These are phyloP conservation scores for Chelonus formosanus DNA, from an alignment of 2,888 invertebrate genomes.

Conservation along the genomic window DNA sequence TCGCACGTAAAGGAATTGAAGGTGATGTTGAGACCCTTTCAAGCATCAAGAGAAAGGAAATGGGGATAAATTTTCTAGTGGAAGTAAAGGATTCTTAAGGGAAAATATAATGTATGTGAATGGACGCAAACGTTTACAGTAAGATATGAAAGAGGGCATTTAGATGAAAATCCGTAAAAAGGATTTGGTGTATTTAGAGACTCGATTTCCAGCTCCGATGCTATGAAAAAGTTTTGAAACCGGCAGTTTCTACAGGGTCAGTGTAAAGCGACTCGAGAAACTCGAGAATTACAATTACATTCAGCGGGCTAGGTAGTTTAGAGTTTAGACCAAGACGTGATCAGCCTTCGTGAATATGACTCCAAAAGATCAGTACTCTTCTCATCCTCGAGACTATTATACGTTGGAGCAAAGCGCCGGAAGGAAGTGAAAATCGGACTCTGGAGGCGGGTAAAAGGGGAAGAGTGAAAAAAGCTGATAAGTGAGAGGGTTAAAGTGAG, in stretches of 20 bases:
- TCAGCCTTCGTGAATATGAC: constrained; percentile 30
- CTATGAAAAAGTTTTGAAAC: constrained; percentile 23
- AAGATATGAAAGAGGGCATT: constrained; percentile 2
- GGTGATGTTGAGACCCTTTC: no score
- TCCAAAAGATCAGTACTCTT: constrained; percentile 8
- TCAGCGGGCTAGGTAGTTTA: constrained; percentile 25
- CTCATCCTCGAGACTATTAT: constrained; percentile 12
- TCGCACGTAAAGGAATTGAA: not conserved
- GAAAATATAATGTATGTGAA: constrained; percentile 22
- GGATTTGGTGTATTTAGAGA: constrained; percentile 24
- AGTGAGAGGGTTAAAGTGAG: no score
- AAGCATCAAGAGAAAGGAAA: no score
- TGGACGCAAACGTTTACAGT: not conserved
- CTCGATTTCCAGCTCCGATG: constrained; percentile 12
- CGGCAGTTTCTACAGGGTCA: constrained; percentile 18
- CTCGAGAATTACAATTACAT: constrained; percentile 42
- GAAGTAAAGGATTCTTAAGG: not conserved
- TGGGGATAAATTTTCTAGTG: no score
- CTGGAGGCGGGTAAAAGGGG: not conserved
- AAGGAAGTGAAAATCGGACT: constrained; percentile 23
- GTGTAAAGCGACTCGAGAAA: constrained; percentile 34
- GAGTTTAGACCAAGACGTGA: constrained; percentile 39
- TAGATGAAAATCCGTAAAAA: constrained; percentile 24
- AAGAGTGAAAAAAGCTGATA: no score
- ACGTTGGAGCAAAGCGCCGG: constrained; percentile 1